These are phyloP conservation scores for Acyrthosiphon pisum DNA, from an alignment of 1,140 invertebrate species.

Conservation along the genomic window DNA sequence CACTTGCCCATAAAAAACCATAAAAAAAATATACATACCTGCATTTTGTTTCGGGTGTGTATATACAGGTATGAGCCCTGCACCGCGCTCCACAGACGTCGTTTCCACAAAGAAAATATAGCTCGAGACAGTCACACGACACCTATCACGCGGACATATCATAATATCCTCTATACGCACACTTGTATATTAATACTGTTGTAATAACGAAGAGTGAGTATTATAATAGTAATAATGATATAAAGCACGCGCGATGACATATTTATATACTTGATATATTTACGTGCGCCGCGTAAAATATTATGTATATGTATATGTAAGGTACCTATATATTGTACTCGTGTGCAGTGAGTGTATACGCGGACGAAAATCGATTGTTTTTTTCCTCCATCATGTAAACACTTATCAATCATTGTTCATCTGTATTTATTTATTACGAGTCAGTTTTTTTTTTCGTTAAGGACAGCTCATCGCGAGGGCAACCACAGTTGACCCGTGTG, in stretches of 20 bases:
- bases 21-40: not conserved
- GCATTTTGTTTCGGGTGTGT: not conserved
- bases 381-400: constrained; percentile 14
- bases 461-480: not conserved
- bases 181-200: not conserved
- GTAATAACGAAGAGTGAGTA: not conserved
- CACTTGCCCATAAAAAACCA: not conserved
- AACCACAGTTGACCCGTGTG: not conserved
- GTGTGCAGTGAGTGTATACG: not conserved
- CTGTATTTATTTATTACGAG: not conserved
- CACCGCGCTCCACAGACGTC: not conserved
- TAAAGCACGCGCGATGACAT: not conserved
- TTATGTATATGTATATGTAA: too few relatives aligned
- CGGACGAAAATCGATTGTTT: not conserved
- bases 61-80: too few relatives aligned
- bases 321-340: too few relatives aligned
- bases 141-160: constrained; percentile 29
- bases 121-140: not conserved
- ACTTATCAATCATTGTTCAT: constrained; percentile 46
- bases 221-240: not conserved
- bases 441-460: not conserved
- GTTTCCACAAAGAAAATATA: constrained; percentile 41
- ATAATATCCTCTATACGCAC: not conserved
- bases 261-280: not conserved
- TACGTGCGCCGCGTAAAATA: not conserved